phyloP scores from a whole-genome alignment of 2,113 vertebrate genomes.

The Microcebus lehilahytsara region DNA sequence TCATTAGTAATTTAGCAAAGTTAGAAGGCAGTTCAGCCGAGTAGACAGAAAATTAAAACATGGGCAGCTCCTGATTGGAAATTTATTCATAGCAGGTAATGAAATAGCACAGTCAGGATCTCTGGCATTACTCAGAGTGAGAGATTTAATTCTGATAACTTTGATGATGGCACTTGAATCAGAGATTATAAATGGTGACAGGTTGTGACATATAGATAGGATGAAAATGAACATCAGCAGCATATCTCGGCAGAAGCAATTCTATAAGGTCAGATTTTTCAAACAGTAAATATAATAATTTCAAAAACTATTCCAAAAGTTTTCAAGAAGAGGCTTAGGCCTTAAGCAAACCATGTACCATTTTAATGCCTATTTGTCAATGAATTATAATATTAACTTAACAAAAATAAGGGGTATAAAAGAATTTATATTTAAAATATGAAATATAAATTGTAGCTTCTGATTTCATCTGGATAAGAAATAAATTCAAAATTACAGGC shows the following conservation, averaged over 20 bases:
- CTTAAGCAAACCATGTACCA: background rate
- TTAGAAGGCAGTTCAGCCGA: constrained; percentile 57
- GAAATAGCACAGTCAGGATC: constrained; percentile 72
- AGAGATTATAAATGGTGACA: constrained; percentile 66
- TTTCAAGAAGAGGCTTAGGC: background rate
- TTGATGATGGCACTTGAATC: constrained; percentile 74
- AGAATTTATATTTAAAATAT: constrained; percentile 33
- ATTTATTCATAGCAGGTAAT: constrained; percentile 78
- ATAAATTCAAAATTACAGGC: constrained; percentile 21
- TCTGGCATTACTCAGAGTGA: constrained; percentile 56
- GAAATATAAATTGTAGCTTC: background rate
- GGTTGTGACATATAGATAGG: constrained; percentile 64
- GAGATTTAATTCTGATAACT: constrained; percentile 75
- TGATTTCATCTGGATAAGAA: constrained; percentile 37
- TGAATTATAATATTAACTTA: constrained; percentile 24
- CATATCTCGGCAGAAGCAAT: constrained; percentile 6
- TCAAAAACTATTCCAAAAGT: constrained; percentile 11
- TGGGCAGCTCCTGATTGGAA: constrained; percentile 75
- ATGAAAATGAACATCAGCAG: constrained; percentile 55
- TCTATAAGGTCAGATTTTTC: constrained; percentile 23
- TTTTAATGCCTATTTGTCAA: background rate
- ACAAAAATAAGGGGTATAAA: background rate
- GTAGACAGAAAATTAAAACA: constrained; percentile 78
- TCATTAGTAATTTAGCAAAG: constrained; percentile 74
- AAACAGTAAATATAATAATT: constrained; percentile 48